Conservation (phyloP, 2,797 vertebrate genomes). For the Acanthiza pusilla region DNA sequence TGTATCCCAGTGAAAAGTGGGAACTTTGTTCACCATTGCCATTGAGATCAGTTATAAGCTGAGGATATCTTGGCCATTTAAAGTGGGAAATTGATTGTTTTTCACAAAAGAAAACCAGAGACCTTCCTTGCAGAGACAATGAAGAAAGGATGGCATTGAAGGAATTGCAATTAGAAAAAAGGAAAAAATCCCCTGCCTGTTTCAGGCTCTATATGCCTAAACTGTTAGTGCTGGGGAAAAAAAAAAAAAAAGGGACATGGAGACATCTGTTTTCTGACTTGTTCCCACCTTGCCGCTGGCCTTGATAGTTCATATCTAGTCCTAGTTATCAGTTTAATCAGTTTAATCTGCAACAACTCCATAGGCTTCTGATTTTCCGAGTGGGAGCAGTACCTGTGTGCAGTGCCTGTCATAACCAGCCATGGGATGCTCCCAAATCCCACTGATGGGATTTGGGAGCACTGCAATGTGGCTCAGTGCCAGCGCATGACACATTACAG, state of each 20-base stretch:
- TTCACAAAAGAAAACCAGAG: background rate
- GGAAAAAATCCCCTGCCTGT: background rate
- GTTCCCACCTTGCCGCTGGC: background rate
- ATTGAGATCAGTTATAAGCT: background rate
- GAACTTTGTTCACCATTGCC: background rate
- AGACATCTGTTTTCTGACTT: background rate
- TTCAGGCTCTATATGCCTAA: background rate
- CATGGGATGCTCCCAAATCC: too few species aligned
- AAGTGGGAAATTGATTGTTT: background rate
- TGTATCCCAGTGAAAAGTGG: background rate
- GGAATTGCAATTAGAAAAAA: background rate
- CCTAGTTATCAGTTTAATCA: background rate
- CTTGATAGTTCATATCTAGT: background rate
- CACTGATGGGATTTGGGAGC: background rate
- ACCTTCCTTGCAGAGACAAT: background rate
- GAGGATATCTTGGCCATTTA: background rate
- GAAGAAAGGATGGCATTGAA: background rate
- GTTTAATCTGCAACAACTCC: background rate
- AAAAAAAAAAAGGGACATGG: background rate
- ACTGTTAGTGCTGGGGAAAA: background rate
- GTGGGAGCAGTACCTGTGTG: background rate
- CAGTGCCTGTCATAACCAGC: background rate
- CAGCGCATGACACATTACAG: background rate
- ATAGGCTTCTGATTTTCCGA: background rate
- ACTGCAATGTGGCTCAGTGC: background rate